Conservation (phyloP, 2,797 vertebrate species). For the Xyrichtys novacula region DNA sequence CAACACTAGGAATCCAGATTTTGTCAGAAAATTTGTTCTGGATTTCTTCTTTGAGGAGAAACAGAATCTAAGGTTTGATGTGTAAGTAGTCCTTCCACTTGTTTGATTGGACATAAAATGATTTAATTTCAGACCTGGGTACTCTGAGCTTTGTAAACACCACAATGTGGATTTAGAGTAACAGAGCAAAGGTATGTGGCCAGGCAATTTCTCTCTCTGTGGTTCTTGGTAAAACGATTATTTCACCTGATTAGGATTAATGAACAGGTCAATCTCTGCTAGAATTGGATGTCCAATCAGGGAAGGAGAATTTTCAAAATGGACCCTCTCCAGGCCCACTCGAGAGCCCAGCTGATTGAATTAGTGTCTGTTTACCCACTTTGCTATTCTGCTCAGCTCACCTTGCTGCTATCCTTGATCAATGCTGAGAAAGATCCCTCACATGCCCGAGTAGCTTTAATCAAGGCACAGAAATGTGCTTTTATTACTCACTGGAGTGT, state of each 20-base stretch:
- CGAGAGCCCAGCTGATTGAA: slow-evolving; percentile 44
- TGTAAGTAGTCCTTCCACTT: slow-evolving; percentile 86
- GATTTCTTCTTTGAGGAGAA: slow-evolving; percentile 99
- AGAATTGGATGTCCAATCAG: slow-evolving; percentile 43
- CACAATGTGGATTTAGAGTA: slow-evolving; percentile 1
- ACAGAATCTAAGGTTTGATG: slow-evolving; percentile 96
- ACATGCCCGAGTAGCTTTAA: slow-evolving; percentile 35
- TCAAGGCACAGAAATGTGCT: slow-evolving; percentile 29
- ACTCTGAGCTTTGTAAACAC: background rate
- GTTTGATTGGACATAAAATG: slow-evolving; percentile 3
- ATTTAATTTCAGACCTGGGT: background rate
- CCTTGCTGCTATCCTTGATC: slow-evolving; percentile 40
- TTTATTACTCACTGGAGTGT: slow-evolving; percentile 14
- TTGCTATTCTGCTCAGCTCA: slow-evolving; percentile 39
- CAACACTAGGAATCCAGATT: slow-evolving; percentile 97
- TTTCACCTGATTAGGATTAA: slow-evolving; percentile 25
- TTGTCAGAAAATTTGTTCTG: slow-evolving; percentile 95
- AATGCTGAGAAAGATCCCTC: slow-evolving; percentile 35
- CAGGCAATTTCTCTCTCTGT: slow-evolving; percentile 26
- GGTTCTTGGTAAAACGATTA: slow-evolving; percentile 30
- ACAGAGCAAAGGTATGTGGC: slow-evolving; percentile 10
- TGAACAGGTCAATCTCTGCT: slow-evolving; percentile 25
- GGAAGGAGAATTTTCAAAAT: slow-evolving; percentile 14
- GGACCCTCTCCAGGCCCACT: slow-evolving; percentile 20
- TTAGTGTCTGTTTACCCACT: slow-evolving; percentile 34